Evolutionary conservation across 2,888 invertebrate species (phyloP).

Genomic region (Leistus spinibarbis): DNA sequence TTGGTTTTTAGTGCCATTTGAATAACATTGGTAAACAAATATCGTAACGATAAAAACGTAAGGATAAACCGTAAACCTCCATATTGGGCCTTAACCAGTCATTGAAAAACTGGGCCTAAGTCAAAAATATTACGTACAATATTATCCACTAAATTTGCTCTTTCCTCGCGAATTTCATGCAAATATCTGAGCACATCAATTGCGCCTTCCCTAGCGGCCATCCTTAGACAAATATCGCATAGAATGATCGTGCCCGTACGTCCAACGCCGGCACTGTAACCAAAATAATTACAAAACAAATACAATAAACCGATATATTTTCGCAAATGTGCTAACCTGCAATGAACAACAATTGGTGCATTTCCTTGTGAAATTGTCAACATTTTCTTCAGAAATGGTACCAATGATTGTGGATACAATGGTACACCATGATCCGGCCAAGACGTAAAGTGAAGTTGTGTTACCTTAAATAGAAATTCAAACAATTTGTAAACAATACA

Average conservation of each 20-base stretch:
- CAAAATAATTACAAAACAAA: background rate
- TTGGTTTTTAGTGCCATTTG: too few relatives aligned
- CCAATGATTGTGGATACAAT: constrained; percentile 52
- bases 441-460: constrained; percentile 59
- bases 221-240: constrained; percentile 62
- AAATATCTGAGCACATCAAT: constrained; percentile 51
- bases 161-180: constrained; percentile 51
- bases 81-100: too few relatives aligned
- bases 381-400: constrained; percentile 53
- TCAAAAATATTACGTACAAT: constrained; percentile 27
- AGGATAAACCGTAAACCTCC: too few relatives aligned
- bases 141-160: constrained; percentile 56
- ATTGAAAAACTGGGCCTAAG: too few relatives aligned
- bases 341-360: constrained; percentile 62
- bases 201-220: constrained; percentile 55
- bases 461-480: constrained; percentile 49
- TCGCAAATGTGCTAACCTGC: constrained; percentile 50
- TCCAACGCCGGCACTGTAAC: constrained; percentile 66
- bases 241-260: constrained; percentile 66
- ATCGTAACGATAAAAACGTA: too few relatives aligned
- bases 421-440: constrained; percentile 64
- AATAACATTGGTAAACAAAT: too few relatives aligned
- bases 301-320: background rate
- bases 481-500: constrained; percentile 2
- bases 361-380: constrained; percentile 51